phyloP scores from a whole-genome alignment of 35 echinoderm and acorn worm genomes.

The Strongylocentrotus purpuratus region DNA sequence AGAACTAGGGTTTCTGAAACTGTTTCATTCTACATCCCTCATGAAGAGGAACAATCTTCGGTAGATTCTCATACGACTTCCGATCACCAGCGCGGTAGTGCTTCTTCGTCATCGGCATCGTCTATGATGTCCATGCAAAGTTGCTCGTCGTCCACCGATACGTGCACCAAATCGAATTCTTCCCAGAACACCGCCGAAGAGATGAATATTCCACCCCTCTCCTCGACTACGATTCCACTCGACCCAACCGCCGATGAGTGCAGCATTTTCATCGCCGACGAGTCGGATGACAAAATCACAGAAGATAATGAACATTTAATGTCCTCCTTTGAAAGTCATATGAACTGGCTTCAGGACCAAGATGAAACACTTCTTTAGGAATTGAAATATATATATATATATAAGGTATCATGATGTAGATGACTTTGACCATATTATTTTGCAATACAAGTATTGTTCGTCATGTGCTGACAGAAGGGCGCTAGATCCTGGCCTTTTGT shows the following conservation, averaged over 20 bases:
- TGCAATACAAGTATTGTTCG: too few relatives aligned
- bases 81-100: not conserved
- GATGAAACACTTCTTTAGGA: slow-evolving; percentile 34
- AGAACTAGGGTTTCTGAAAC: not conserved
- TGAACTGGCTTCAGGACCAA: slow-evolving; percentile 42
- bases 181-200: not conserved
- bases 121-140: not conserved
- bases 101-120: not conserved
- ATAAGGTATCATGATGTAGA: not conserved
- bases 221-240: not conserved
- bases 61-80: not conserved
- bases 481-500: too few relatives aligned
- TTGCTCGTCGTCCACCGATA: not conserved
- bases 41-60: not conserved
- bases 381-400: too few relatives aligned
- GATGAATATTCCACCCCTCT: not conserved
- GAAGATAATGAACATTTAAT: not conserved
- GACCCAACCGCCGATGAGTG: not conserved
- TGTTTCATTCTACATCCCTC: not conserved
- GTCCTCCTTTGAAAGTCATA: slow-evolving; percentile 30
- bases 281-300: not conserved
- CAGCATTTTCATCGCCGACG: slow-evolving; percentile 42
- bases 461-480: too few relatives aligned
- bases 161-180: not conserved
- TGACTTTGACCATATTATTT: too few relatives aligned